Percentiles rank a stretch among this genome's conserved stretches.
These are phyloP conservation scores for Mythimna vitellina DNA, from an alignment of 2,888 invertebrate genomes.

Conservation along the genomic window DNA sequence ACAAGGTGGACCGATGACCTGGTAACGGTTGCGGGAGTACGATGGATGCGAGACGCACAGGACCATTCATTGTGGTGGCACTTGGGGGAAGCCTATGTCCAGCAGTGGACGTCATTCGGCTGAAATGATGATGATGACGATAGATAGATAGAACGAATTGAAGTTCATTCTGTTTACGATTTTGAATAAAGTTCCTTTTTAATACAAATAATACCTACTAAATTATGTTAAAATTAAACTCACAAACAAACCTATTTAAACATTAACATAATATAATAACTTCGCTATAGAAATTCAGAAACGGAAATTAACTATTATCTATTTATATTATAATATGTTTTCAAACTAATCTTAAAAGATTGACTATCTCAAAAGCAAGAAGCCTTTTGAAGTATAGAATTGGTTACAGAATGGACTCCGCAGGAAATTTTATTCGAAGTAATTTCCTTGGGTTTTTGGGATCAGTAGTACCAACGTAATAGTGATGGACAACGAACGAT, in stretches of 20 bases:
- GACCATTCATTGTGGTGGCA: too few relatives aligned
- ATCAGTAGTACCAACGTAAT: slow-evolving; percentile 23
- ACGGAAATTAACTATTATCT: not conserved
- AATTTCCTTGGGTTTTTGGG: slow-evolving; percentile 60
- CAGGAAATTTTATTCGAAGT: slow-evolving; percentile 66
- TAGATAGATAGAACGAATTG: too few relatives aligned
- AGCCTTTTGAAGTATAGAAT: slow-evolving; percentile 63
- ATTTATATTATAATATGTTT: slow-evolving; percentile 7
- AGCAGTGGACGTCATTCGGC: too few relatives aligned
- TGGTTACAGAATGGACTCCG: slow-evolving; percentile 55
- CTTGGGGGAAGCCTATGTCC: too few relatives aligned
- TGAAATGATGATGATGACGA: too few relatives aligned
- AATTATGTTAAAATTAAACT: not conserved
- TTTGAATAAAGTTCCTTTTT: too few relatives aligned
- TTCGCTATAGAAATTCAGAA: not conserved
- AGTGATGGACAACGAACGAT: slow-evolving; percentile 44
- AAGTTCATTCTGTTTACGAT: too few relatives aligned
- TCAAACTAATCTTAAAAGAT: slow-evolving; percentile 51
- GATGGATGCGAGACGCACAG: too few relatives aligned
- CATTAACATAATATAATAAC: not conserved
- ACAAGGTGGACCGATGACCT: too few relatives aligned
- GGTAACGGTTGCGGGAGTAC: too few relatives aligned
- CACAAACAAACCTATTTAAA: too few relatives aligned
- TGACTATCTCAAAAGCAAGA: slow-evolving; percentile 48
- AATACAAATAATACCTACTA: not conserved